A percentile compares a stretch with the other conserved stretches of the same genome.
Conservation (phyloP, 2,113 vertebrate genomes). For the Cynoglossus semilaevis region DNA sequence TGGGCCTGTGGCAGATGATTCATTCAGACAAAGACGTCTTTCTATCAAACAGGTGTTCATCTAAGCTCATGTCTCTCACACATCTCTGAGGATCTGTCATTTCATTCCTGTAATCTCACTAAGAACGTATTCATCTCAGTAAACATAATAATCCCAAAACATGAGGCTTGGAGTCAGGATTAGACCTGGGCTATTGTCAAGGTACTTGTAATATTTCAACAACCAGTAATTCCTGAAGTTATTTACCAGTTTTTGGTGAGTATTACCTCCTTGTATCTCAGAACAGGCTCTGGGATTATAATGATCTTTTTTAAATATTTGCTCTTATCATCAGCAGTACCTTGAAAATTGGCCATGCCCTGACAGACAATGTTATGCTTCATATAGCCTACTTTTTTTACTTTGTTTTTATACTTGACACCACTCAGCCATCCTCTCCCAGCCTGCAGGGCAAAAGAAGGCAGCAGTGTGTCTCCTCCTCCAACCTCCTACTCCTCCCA, state of each 20-base stretch:
- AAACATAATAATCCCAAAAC: not conserved
- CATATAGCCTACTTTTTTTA: too few relatives aligned
- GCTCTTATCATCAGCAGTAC: not conserved
- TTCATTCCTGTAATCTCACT: conserved; percentile 4
- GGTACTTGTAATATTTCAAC: not conserved
- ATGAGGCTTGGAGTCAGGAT: not conserved
- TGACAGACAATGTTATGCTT: conserved; percentile 29
- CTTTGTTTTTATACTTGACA: conserved; percentile 37
- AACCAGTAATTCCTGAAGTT: too few relatives aligned
- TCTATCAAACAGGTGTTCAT: conserved; percentile 65
- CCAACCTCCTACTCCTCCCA: conserved; percentile 48
- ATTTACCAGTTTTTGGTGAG: not conserved
- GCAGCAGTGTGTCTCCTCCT: conserved; percentile 21
- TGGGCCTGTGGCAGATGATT: conserved; percentile 56
- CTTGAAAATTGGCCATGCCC: not conserved
- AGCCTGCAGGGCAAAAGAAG: conserved; percentile 45
- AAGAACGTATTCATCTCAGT: not conserved
- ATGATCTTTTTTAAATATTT: not conserved
- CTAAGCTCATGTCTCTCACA: conserved; percentile 12
- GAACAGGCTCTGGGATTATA: too few relatives aligned
- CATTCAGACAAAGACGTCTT: conserved; percentile 54
- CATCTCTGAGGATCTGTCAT: conserved; percentile 23
- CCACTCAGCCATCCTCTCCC: conserved; percentile 29
- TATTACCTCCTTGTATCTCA: not conserved
- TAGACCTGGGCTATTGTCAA: not conserved